These are phyloP conservation scores for Piezodorus guildinii DNA, from an alignment of 1,140 invertebrate genomes.

Conservation along the genomic window DNA sequence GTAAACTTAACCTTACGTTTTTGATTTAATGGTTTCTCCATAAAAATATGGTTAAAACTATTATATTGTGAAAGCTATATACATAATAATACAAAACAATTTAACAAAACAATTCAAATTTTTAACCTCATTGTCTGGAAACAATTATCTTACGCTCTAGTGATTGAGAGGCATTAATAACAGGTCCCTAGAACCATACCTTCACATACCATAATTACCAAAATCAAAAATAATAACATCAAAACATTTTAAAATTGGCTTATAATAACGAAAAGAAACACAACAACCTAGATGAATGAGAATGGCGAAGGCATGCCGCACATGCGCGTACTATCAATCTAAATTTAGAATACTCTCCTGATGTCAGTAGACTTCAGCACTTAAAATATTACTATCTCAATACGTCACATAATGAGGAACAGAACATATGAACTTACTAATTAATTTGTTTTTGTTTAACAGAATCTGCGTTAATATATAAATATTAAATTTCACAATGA, in stretches of 20 bases:
- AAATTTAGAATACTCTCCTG: slow-evolving; percentile 15
- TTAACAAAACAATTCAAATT: background rate
- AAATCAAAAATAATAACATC: background rate
- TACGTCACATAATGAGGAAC: background rate
- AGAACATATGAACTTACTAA: too few relatives aligned
- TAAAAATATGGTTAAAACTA: slow-evolving; percentile 2
- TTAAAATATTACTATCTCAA: slow-evolving; percentile 7
- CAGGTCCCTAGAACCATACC: slow-evolving; percentile 1
- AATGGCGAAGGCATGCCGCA: slow-evolving; percentile 11
- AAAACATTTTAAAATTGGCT: background rate
- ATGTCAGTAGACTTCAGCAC: slow-evolving; percentile 9
- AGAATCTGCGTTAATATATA: too few relatives aligned
- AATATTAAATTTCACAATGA: too few relatives aligned
- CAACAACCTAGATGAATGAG: slow-evolving; percentile 16
- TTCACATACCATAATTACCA: background rate
- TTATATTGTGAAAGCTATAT: background rate
- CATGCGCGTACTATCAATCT: slow-evolving; percentile 20
- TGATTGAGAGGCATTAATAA: background rate
- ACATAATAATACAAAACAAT: background rate
- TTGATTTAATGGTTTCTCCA: slow-evolving; percentile 10
- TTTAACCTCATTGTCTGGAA: slow-evolving; percentile 7
- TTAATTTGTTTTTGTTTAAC: too few relatives aligned
- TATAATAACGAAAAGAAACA: background rate
- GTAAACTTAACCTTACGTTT: slow-evolving; percentile 16
- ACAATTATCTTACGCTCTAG: background rate